phyloP scores from a whole-genome alignment of 2,888 invertebrate species.

The Caenorhabditis japonica region DNA sequence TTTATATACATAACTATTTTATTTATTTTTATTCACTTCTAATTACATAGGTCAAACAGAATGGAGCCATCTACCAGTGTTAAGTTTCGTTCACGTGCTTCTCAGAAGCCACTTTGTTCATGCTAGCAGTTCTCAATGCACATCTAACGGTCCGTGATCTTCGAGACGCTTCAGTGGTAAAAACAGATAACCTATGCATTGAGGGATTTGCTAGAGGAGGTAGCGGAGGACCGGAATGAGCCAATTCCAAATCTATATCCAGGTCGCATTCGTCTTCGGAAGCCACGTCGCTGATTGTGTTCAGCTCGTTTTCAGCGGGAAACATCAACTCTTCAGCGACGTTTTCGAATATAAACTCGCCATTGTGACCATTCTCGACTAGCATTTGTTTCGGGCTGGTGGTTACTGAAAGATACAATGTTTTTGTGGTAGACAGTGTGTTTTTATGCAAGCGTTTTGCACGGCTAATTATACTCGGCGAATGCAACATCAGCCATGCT shows the following conservation, averaged over 20 bases:
- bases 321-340: conserved; percentile 36
- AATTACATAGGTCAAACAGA: too few species aligned
- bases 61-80: too few species aligned
- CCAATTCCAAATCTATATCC: not conserved
- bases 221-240: too few species aligned
- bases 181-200: too few species aligned
- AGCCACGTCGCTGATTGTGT: conserved; percentile 26
- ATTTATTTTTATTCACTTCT: too few species aligned
- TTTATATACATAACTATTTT: too few species aligned
- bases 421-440: too few species aligned
- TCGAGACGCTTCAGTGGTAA: conserved; percentile 21
- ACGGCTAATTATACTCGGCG: too few species aligned
- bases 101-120: conserved; percentile 16
- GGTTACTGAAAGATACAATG: conserved; percentile 14
- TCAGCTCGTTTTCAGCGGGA: conserved; percentile 37
- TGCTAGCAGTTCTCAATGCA: conserved; percentile 12
- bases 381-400: conserved; percentile 4
- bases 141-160: conserved; percentile 6
- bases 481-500: too few species aligned
- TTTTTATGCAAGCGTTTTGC: too few species aligned
- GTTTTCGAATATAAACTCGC: conserved; percentile 24
- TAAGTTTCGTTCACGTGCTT: not conserved
- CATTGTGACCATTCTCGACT: not conserved
- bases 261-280: conserved; percentile 11
- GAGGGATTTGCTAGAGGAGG: too few species aligned